Conservation (phyloP, 2,888 invertebrate species). For the Lordiphosa andalusiaca region DNA sequence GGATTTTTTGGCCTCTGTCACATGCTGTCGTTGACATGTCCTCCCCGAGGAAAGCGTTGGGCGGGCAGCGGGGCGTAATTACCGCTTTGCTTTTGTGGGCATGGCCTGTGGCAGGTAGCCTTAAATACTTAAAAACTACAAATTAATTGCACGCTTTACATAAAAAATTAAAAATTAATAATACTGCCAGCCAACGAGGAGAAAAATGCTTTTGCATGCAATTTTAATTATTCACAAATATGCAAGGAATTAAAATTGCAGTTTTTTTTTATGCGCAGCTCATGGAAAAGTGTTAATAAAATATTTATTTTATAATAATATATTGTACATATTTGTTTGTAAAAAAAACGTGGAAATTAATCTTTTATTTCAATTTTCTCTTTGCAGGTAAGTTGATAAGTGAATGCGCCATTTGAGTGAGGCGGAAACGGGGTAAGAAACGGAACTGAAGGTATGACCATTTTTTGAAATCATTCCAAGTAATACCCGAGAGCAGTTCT, state of each 20-base stretch:
- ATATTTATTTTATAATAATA: constrained; percentile 3
- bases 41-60: constrained; percentile 11
- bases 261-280: neutral
- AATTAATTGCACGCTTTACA: constrained; percentile 64
- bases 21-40: constrained; percentile 36
- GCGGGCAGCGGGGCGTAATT: constrained; percentile 43
- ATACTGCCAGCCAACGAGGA: constrained; percentile 20
- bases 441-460: too few relatives aligned
- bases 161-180: constrained; percentile 64
- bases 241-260: constrained; percentile 19
- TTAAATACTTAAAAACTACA: constrained; percentile 38
- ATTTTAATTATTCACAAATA: constrained; percentile 14
- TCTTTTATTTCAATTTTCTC: too few relatives aligned
- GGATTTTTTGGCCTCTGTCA: constrained; percentile 39
- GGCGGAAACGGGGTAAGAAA: too few relatives aligned
- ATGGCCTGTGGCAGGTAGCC: constrained; percentile 16
- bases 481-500: too few relatives aligned
- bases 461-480: too few relatives aligned
- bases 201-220: constrained; percentile 8
- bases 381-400: too few relatives aligned
- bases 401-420: too few relatives aligned
- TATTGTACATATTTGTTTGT: constrained; percentile 11
- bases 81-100: constrained; percentile 31
- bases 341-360: neutral
- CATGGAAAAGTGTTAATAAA: constrained; percentile 9